A percentile compares a stretch with the other conserved stretches of the same genome.
These are phyloP conservation scores for Varecia variegata DNA, from an alignment of 2,797 vertebrate species.

Conservation along the genomic window DNA sequence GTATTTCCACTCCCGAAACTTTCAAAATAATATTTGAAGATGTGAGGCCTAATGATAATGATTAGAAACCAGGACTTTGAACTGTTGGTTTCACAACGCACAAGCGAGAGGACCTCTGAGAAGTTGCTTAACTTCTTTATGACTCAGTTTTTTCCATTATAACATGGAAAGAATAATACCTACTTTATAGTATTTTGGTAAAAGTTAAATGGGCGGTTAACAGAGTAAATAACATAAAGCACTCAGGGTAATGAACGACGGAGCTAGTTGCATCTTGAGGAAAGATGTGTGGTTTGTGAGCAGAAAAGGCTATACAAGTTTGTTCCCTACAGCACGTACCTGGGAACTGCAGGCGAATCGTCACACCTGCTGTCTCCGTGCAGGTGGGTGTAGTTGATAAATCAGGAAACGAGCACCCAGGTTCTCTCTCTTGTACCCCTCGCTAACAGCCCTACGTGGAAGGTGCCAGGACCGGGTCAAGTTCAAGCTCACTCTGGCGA, in stretches of 20 bases:
- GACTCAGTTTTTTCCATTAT: not conserved
- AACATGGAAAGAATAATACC: not conserved
- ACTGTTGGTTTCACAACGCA: not conserved
- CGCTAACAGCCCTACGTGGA: not conserved
- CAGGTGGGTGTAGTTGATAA: not conserved
- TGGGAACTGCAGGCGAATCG: not conserved
- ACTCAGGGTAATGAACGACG: not conserved
- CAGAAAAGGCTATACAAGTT: not conserved
- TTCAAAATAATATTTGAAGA: not conserved
- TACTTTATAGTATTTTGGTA: not conserved
- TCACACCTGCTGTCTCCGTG: not conserved
- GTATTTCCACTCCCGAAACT: not conserved
- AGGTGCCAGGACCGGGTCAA: accelerated
- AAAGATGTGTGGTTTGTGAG: not conserved
- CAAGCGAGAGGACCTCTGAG: not conserved
- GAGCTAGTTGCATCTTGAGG: not conserved
- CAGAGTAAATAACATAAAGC: not conserved
- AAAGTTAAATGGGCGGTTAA: not conserved
- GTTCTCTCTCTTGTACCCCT: too few relatives aligned
- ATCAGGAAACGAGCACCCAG: not conserved
- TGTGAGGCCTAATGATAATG: not conserved
- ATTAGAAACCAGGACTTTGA: not conserved
- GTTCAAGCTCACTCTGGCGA: not conserved
- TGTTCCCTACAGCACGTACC: not conserved
- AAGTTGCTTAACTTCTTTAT: not conserved